phyloP scores from a whole-genome alignment of 23 tunicate genomes.

The Ascidia mentula region DNA sequence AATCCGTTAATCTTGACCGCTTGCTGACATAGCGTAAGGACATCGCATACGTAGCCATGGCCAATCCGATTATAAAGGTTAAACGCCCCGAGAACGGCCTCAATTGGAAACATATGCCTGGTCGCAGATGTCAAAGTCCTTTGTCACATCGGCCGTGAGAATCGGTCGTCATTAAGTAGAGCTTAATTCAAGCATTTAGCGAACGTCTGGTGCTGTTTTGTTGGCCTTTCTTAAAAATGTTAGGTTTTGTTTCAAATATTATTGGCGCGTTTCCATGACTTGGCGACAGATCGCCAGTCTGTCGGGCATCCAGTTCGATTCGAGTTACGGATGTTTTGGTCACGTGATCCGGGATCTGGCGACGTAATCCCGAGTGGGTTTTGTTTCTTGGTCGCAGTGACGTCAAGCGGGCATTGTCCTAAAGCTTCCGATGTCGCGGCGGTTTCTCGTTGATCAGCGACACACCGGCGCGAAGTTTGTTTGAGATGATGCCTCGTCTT shows the following conservation, averaged over 20 bases:
- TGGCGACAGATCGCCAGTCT: constrained; percentile 20
- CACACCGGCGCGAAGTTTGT: not conserved
- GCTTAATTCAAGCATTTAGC: too few species aligned
- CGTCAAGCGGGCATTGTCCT: not conserved
- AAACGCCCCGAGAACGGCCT: not conserved
- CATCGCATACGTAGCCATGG: not conserved
- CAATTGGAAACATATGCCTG: not conserved
- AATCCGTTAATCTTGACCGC: not conserved
- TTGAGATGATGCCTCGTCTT: not conserved
- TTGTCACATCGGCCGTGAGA: not conserved
- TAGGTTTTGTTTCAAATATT: not conserved
- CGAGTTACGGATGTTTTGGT: constrained; percentile 18
- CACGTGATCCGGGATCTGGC: not conserved
- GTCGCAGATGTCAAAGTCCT: not conserved
- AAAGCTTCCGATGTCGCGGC: not conserved
- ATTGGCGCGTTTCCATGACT: not conserved
- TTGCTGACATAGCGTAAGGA: not conserved
- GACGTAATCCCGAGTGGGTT: constrained; percentile 7
- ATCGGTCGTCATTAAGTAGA: not conserved
- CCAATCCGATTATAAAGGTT: constrained; percentile 6
- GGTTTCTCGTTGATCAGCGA: not conserved
- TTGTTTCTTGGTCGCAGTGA: not conserved
- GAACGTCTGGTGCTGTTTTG: too few species aligned
- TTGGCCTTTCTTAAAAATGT: not conserved
- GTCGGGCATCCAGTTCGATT: constrained; percentile 10